phyloP scores from a whole-genome alignment of 2,888 invertebrate species.

The Drosophila tripunctata region DNA sequence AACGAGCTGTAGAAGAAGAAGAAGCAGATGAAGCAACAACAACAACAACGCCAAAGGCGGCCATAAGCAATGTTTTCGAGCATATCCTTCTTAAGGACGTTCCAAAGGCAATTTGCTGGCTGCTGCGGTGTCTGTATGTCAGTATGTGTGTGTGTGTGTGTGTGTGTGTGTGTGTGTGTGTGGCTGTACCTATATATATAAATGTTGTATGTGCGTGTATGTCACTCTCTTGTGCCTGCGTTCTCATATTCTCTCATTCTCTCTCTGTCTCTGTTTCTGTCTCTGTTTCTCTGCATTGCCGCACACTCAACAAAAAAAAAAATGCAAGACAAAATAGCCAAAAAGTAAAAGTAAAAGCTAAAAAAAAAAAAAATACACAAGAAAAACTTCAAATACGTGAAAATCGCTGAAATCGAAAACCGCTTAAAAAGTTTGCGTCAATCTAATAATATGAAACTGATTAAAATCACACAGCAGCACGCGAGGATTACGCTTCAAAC shows the following conservation, averaged over 20 bases:
- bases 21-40: conserved; percentile 35
- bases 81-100: conserved; percentile 83
- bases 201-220: conserved; percentile 35
- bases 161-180: conserved; percentile 21
- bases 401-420: conserved; percentile 56
- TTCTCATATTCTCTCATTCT: conserved; percentile 25
- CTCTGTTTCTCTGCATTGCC: background rate
- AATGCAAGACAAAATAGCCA: conserved; percentile 26
- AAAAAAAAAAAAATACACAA: conserved; percentile 5
- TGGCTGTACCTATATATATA: conserved; percentile 15
- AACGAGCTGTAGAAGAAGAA: background rate
- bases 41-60: conserved; percentile 43
- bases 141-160: conserved; percentile 25
- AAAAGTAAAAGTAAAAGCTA: conserved; percentile 13
- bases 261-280: conserved; percentile 3
- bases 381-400: conserved; percentile 21
- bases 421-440: conserved; percentile 55
- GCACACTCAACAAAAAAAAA: conserved; percentile 28
- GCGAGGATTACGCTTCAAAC: conserved; percentile 20
- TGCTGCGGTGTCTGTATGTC: conserved; percentile 37
- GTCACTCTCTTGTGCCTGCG: conserved; percentile 39
- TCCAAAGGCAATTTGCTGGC: conserved; percentile 82
- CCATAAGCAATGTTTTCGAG: conserved; percentile 66
- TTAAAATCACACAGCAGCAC: conserved; percentile 50
- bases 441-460: conserved; percentile 53